A percentile compares a stretch with the other conserved stretches of the same genome.
These are phyloP conservation scores for Asobara japonica DNA, from an alignment of 1,140 invertebrate genomes.

Conservation along the genomic window DNA sequence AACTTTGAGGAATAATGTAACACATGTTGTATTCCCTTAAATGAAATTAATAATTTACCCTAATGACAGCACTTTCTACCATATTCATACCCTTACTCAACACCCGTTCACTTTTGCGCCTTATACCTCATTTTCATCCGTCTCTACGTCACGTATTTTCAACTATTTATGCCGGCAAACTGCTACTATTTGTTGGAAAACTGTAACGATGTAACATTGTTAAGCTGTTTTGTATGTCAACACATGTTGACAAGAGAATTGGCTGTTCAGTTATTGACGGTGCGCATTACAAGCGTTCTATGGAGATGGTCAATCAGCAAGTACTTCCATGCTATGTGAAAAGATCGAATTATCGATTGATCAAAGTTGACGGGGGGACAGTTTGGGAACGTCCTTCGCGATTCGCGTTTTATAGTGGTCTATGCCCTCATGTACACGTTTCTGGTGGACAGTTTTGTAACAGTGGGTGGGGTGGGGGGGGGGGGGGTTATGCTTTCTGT, in stretches of 20 bases:
- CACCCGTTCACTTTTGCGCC: not conserved
- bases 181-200: not conserved
- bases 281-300: not conserved
- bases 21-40: too few species aligned
- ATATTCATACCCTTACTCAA: not conserved
- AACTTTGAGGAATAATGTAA: too few species aligned
- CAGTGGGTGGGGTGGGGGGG: not conserved
- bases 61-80: not conserved
- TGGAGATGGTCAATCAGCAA: not conserved
- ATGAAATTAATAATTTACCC: too few species aligned
- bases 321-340: not conserved
- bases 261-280: not conserved
- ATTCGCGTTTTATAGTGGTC: not conserved
- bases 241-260: not conserved
- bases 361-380: not conserved
- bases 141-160: not conserved
- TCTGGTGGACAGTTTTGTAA: not conserved
- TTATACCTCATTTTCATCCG: not conserved
- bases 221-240: not conserved
- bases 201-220: not conserved
- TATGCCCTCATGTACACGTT: not conserved
- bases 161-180: not conserved
- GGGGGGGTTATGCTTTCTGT: too few species aligned
- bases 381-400: not conserved
- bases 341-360: conserved; percentile 2